Base-by-base conservation (phyloP, 2,888 invertebrate genomes). In the Drosophila limbata region DNA sequence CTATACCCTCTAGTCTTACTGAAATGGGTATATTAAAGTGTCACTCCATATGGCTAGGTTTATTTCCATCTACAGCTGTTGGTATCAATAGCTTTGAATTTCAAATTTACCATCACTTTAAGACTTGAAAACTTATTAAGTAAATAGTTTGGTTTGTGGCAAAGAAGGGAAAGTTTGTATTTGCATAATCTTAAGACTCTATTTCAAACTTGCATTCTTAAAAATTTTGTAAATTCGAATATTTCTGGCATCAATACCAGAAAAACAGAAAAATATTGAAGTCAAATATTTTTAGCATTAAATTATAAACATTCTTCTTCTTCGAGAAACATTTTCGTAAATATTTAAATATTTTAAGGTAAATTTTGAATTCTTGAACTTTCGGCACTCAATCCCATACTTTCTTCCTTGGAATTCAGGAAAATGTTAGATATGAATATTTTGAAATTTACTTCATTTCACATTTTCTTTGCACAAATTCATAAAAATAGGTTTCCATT, bases 1-100 rank as follows among this genome's bases (percentile, higher is more conserved):
- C 19, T 21, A 53, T 40, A 53, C 40, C 53, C 53, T 53, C 17
- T 53, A 40, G 3, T 11, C 8, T 13, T 4, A n/a, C 4, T 11
- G 11, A n/a, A n/a, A n/a, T 37, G 51, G 37, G 9, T 25, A 17
- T 48, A 9, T 17, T 31, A 0, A 44, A 6, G 11, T 11, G 11
- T 0, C 4, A 4, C 17, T 45, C 9, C 9, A 25, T n/a, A 28
- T 4, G 15, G 4, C 9, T 21, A 15, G 2, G 10, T 11, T 0
- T 5, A 5, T 11, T 44, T 40, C 40, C 5, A 44, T 13, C 0
- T 35, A n/a, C 35, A 35, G 35, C 5, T 2, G n/a, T n/a, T 3
- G n/a, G n/a, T n/a, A 33, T 11, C 0, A 4, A 33, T 33, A 25
- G 3, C 1, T 25, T 4, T 25, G 28, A 6, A 31, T 31, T 33